Base-by-base conservation (phyloP, 2,888 invertebrate genomes). In the Tryphoninae sp. region DNA sequence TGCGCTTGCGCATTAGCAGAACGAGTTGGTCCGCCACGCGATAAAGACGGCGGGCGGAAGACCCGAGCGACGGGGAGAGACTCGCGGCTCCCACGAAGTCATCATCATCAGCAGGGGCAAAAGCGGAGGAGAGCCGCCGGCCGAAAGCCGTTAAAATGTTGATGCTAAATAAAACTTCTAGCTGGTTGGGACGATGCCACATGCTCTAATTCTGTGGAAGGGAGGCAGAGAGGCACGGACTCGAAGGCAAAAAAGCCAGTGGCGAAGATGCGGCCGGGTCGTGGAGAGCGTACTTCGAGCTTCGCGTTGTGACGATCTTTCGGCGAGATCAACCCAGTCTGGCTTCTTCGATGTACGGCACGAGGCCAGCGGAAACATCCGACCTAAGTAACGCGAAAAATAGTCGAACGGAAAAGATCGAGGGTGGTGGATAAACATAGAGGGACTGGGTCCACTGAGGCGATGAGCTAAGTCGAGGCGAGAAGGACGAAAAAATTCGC, bases 111-210 rank as follows among this genome's bases (percentile, higher is more conserved):
- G 55, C 75, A 23, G 64, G 45, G 55, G 68, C 26, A 23, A 64
- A 49, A 62, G 58, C 58, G 62, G 75, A 49, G 53, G 61, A 49
- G 53, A 76, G 65, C 61, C 58, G 75, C 62, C 72, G 80, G 75
- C 55, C 84, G 84, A 84, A 77, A 77, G 85, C 69, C 81, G 85
- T 86, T 81, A 86, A 88, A 87, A 89, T 88, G 88, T 88, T 87
- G 89, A 90, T 90, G 90, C 91, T 91, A 91, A 91, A 91, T 91
- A 91, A 91, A 91, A 90, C 91, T 90, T 85, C 85, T 88, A 89
- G 90, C 91, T 90, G 87, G 86, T 87, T 91, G 90, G 90, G 89
- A 87, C 85, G 87, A 86, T 91, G 91, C 91, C 90, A 90, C 89
- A 87, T 89, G 90, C 88, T 91, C 91, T 89, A 92, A 91, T 91